Percentiles rank a stretch among this genome's conserved stretches.
Conservation (phyloP, 2,888 invertebrate genomes). For the Artemia sp. region DNA sequence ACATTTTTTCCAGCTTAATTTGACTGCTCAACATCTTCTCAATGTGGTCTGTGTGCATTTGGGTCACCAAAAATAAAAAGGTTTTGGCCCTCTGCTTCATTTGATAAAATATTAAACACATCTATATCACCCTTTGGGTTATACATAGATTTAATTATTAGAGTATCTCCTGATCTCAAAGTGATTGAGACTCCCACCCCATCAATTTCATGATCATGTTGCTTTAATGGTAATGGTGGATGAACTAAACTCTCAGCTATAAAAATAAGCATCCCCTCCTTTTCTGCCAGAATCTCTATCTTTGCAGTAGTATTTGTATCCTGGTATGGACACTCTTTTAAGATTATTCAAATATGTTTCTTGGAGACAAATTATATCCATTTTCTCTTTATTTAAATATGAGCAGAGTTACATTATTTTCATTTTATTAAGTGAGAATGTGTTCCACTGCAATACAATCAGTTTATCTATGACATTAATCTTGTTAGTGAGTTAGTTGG, state of each 20-base stretch:
- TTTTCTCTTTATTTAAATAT: too few species aligned
- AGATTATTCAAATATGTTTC: neutral
- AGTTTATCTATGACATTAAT: too few species aligned
- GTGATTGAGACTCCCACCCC: neutral
- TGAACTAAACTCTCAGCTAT: neutral
- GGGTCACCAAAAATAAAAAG: neutral
- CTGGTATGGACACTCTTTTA: neutral
- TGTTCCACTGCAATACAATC: too few species aligned
- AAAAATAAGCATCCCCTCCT: neutral
- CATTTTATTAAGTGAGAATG: too few species aligned
- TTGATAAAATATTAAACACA: neutral
- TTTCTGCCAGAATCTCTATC: neutral
- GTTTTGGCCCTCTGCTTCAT: neutral
- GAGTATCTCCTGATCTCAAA: neutral
- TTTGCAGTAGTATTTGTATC: neutral
- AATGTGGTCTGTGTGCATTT: neutral
- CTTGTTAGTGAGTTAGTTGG: too few species aligned
- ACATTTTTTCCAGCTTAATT: neutral
- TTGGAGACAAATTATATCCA: too few species aligned
- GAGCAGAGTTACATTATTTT: too few species aligned
- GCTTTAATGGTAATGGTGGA: neutral
- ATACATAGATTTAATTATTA: neutral
- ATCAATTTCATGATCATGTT: neutral
- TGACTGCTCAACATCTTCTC: neutral
- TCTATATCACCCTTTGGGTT: neutral